phyloP scores from a whole-genome alignment of 2,113 vertebrate genomes.

The Damaliscus lunatus region DNA sequence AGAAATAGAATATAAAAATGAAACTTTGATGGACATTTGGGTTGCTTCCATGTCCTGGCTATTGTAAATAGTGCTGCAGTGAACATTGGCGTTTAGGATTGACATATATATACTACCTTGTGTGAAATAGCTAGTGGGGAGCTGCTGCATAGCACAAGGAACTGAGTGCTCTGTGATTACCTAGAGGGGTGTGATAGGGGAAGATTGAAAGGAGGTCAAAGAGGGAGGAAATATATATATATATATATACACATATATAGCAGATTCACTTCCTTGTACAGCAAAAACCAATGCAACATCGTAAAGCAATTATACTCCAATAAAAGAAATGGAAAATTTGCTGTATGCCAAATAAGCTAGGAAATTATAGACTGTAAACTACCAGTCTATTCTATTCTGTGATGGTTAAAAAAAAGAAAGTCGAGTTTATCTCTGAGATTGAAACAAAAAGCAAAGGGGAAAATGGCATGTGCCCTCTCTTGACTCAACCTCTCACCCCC shows the following conservation, averaged over 20 bases:
- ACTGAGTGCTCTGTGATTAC: background rate
- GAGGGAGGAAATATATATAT: background rate
- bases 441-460: background rate
- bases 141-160: background rate
- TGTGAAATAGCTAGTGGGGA: background rate
- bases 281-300: background rate
- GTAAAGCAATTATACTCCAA: background rate
- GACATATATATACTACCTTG: background rate
- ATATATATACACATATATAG: background rate
- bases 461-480: background rate
- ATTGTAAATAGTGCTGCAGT: background rate
- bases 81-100: background rate
- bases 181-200: background rate
- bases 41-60: background rate
- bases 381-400: background rate
- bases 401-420: background rate
- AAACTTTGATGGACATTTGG: background rate
- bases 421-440: background rate
- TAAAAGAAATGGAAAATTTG: background rate
- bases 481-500: fast-evolving
- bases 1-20: background rate
- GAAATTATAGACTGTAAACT: background rate
- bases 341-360: background rate
- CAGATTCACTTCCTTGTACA: background rate
- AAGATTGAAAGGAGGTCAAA: background rate